A percentile compares a stretch with the other conserved stretches of the same genome.
Conservation (phyloP, 2,888 invertebrate genomes). For the Tryphoninae sp. region DNA sequence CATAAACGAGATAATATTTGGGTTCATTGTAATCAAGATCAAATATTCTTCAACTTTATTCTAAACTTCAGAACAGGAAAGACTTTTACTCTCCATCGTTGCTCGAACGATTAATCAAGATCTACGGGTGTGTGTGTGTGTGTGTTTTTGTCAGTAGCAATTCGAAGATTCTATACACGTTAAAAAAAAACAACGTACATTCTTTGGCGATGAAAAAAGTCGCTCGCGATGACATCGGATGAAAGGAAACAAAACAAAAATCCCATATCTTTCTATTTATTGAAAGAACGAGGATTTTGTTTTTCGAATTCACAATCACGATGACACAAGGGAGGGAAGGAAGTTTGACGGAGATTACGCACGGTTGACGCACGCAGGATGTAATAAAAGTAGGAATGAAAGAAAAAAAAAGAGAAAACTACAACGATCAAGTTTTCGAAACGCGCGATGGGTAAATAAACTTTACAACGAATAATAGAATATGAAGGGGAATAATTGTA, state of each 20-base stretch:
- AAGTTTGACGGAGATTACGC: background rate
- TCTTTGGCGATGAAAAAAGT: conserved; percentile 54
- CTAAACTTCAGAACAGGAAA: too few relatives aligned
- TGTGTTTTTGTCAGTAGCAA: conserved; percentile 5
- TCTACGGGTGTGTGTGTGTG: background rate
- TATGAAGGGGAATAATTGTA: conserved; percentile 31
- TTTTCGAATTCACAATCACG: background rate
- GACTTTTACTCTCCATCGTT: background rate
- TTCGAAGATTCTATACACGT: conserved; percentile 45
- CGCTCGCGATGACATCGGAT: background rate
- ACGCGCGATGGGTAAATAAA: conserved; percentile 35
- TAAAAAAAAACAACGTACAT: conserved; percentile 29
- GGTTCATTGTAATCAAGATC: too few relatives aligned
- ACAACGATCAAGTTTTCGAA: conserved; percentile 5
- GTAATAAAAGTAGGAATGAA: background rate
- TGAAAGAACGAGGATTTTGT: background rate
- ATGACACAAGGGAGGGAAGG: background rate
- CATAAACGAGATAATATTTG: too few relatives aligned
- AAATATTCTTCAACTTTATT: too few relatives aligned
- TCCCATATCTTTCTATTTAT: conserved; percentile 1
- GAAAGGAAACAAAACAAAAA: conserved; percentile 5
- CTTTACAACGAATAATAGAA: conserved; percentile 28
- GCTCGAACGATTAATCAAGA: background rate
- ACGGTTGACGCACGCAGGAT: background rate
- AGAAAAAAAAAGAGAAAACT: conserved; percentile 6